Base-by-base conservation (phyloP, 2,113 vertebrate genomes). In the Clarias gariepinus region DNA sequence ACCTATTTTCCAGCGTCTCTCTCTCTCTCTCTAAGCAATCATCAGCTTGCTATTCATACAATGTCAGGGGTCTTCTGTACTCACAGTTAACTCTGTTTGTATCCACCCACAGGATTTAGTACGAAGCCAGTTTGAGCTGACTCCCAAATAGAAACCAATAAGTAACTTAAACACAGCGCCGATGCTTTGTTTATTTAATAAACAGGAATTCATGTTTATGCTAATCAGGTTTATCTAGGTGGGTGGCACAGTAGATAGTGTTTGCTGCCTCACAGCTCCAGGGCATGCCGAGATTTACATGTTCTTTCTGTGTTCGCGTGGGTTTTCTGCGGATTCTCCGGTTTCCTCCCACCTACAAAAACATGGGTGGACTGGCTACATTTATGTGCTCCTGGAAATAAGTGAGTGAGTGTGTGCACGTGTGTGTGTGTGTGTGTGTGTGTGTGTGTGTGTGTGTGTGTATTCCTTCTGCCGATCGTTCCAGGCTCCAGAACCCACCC, bases 21-120 rank as follows among this genome's bases (percentile, higher is more conserved):
- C 41, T 76, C 16, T 76, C 11, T 76, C n/a, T n/a, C 41, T 53
- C 47, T 77, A 52, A 53, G 47, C 23, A n/a, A 52, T n/a, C 47
- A n/a, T 77, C 12, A 52, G 73, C 73, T 76, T 77, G 74, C 47
- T 53, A 55, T 15, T 0, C 2, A 78, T 55, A 15, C 74, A 55
- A 18, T 55, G 12, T 19, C 15, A 78, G 76, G 52, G 52, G n/a
- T 30, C 76, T 57, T 57, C 19, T 78, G 52, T 57, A 19, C n/a
- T 55, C 76, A 78, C 53, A 30, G n/a, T 30, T 28, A 28, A 57
- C 30, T 30, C 52, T 55, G 19, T 78, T 78, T 57, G 76, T 57
- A 57, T 30, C 25, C n/a, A 28, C 76, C 76, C n/a, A 77, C 76
- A 77, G 12, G 52, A 52, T 76, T 76, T 52, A 77, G 52, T 78